Conservation (phyloP, 2,113 vertebrate species). For the Anas platyrhynchos region DNA sequence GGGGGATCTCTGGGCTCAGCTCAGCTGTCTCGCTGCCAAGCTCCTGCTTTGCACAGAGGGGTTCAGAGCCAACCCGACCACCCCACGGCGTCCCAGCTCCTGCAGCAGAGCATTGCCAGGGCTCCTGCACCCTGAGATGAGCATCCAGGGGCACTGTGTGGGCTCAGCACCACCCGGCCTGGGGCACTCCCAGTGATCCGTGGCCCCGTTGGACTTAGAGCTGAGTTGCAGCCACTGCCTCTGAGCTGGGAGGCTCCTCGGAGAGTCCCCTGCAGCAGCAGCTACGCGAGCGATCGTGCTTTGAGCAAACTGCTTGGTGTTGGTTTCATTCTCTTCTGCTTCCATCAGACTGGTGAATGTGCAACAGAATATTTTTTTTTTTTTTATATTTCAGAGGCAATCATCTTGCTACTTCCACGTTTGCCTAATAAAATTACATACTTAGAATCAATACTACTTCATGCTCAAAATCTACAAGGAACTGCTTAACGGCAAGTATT, state of each 20-base stretch:
- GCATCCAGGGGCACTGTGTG: neutral
- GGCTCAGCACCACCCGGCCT: fast-evolving
- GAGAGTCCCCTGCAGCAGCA: neutral
- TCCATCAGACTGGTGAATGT: neutral
- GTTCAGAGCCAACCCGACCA: neutral
- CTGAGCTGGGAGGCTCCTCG: neutral
- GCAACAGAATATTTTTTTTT: neutral
- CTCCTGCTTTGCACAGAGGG: neutral
- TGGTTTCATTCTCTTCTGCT: neutral
- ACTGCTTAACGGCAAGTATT: conserved; percentile 42
- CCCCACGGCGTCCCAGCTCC: neutral
- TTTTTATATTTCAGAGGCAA: conserved; percentile 41
- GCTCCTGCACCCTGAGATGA: fast-evolving
- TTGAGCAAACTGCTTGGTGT: neutral
- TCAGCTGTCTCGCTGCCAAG: neutral
- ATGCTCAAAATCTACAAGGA: conserved; percentile 65
- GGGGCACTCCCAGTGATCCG: fast-evolving
- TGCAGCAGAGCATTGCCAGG: fast-evolving
- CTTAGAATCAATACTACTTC: conserved; percentile 61
- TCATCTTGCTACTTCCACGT: conserved; percentile 21
- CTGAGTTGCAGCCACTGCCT: neutral
- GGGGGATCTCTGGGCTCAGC: neutral
- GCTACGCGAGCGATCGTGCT: neutral
- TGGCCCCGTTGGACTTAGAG: fast-evolving
- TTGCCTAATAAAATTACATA: conserved; percentile 61